A percentile compares a stretch with the other conserved stretches of the same genome.
Conservation (phyloP, 2,888 invertebrate species). For the Rhagium mordax region DNA sequence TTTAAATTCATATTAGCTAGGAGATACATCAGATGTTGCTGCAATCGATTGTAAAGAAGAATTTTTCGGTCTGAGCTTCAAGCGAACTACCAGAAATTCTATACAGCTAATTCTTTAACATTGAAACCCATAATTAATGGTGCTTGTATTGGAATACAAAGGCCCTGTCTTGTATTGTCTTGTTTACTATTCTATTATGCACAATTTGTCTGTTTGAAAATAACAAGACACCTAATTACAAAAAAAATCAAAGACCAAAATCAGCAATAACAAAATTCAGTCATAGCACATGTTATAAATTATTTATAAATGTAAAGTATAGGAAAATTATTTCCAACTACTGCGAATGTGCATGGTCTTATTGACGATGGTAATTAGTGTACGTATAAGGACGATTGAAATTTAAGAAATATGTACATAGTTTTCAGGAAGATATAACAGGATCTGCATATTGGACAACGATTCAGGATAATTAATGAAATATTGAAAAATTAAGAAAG, state of each 20-base stretch:
- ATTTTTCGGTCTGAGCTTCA: neutral
- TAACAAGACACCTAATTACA: too few species aligned
- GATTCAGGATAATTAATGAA: too few species aligned
- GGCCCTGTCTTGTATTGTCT: neutral
- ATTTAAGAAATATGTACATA: too few species aligned
- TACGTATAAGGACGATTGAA: too few species aligned
- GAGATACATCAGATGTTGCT: constrained; percentile 5
- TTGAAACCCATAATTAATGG: constrained; percentile 30
- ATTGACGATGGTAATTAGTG: too few species aligned
- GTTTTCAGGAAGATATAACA: too few species aligned
- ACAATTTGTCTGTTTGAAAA: neutral
- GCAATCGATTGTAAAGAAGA: constrained; percentile 22
- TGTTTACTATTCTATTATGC: neutral
- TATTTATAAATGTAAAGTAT: neutral
- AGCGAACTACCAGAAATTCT: constrained; percentile 23
- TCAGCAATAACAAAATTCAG: neutral
- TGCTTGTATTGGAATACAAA: neutral
- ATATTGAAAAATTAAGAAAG: too few species aligned
- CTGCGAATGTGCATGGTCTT: too few species aligned
- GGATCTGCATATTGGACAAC: too few species aligned
- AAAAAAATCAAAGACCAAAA: neutral
- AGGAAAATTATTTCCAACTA: too few species aligned
- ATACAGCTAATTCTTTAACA: neutral
- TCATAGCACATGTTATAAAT: neutral
- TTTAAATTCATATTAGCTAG: constrained; percentile 4